Conservation (phyloP, 2,113 vertebrate genomes). For the Pavo muticus region DNA sequence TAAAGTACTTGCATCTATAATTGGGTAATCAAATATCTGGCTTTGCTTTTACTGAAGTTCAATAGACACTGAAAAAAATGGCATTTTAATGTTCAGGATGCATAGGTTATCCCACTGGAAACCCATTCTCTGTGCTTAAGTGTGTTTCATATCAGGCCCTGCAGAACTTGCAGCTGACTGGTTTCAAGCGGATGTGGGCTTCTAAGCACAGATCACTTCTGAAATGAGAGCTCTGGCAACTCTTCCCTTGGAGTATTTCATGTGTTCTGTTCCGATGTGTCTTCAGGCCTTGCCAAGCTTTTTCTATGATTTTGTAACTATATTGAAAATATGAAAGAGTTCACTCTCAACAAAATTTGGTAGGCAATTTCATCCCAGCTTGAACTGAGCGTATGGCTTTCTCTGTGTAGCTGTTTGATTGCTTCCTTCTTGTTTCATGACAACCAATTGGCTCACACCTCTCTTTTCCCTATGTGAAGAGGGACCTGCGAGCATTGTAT, state of each 20-base stretch:
- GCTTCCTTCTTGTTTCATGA: not conserved
- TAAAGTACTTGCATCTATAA: not conserved
- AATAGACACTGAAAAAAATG: not conserved
- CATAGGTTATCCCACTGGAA: not conserved
- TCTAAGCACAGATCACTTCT: not conserved
- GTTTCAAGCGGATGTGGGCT: not conserved
- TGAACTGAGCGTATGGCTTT: not conserved
- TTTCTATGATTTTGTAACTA: not conserved
- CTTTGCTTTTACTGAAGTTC: not conserved
- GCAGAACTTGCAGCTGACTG: not conserved
- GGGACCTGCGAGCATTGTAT: fast-evolving
- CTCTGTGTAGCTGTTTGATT: not conserved
- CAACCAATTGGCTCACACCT: not conserved
- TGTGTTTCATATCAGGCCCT: not conserved
- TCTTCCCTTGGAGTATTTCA: not conserved
- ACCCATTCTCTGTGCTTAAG: not conserved
- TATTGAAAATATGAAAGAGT: not conserved
- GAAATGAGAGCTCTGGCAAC: not conserved
- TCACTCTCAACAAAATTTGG: not conserved
- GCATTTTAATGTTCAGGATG: not conserved
- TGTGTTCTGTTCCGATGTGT: not conserved
- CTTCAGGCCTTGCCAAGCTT: not conserved
- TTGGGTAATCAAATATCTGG: not conserved
- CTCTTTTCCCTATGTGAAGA: not conserved
- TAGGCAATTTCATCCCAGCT: not conserved